Conservation (phyloP, 2,888 invertebrate genomes). For the Bombyx huttoni region DNA sequence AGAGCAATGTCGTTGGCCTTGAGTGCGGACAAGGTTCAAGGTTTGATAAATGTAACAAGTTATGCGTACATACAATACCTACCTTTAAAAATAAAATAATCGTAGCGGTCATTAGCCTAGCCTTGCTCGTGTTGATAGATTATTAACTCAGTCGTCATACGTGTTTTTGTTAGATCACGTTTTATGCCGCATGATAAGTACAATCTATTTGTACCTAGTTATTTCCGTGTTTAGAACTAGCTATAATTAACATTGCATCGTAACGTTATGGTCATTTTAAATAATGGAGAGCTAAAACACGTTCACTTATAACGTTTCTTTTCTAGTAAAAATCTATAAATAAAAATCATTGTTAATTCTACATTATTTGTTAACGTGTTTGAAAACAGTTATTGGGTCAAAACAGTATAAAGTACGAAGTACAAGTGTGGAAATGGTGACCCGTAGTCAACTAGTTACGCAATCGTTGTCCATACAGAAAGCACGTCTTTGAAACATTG, state of each 20-base stretch:
- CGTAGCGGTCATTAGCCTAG: constrained; percentile 42
- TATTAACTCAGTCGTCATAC: background rate
- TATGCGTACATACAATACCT: constrained; percentile 23
- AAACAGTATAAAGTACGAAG: too few species aligned
- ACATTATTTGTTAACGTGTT: too few species aligned
- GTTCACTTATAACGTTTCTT: too few species aligned
- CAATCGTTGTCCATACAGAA: constrained; percentile 28
- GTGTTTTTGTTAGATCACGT: constrained; percentile 1
- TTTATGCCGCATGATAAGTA: background rate
- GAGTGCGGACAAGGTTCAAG: constrained; percentile 42
- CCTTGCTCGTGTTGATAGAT: constrained; percentile 4
- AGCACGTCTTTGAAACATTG: constrained; percentile 29
- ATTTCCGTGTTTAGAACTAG: background rate
- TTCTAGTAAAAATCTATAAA: too few species aligned
- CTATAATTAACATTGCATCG: background rate
- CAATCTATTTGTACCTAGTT: background rate
- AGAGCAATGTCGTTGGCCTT: constrained; percentile 61
- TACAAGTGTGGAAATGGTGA: background rate
- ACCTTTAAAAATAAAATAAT: constrained; percentile 21
- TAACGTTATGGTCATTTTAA: background rate
- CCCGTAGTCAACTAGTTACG: constrained; percentile 18
- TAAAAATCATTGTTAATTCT: too few species aligned
- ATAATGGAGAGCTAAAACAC: too few species aligned
- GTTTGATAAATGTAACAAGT: constrained; percentile 31
- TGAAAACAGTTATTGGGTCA: too few species aligned